phyloP scores from a whole-genome alignment of 1,140 invertebrate genomes.

The Drosophila bocki region DNA sequence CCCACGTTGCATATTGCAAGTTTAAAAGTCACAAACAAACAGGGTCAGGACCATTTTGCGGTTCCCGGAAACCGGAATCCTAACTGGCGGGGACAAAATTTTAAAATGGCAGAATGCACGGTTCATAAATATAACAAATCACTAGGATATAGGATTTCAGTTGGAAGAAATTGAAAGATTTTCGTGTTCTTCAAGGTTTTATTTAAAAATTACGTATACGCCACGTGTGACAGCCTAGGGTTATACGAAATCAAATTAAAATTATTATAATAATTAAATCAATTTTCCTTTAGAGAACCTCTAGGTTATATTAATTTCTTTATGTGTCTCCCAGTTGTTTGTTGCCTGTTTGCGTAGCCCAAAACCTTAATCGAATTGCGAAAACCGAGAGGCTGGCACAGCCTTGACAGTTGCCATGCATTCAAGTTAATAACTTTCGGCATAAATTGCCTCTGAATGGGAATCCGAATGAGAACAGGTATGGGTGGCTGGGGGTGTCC shows the following conservation, averaged over 20 bases:
- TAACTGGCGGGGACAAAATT: neutral
- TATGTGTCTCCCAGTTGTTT: neutral
- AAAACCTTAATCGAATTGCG: conserved; percentile 9
- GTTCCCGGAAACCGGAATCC: conserved; percentile 3
- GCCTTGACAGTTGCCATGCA: conserved; percentile 23
- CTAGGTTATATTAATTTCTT: neutral
- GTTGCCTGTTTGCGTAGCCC: neutral
- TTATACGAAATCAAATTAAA: neutral
- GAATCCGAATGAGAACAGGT: neutral
- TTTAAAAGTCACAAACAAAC: conserved; percentile 58
- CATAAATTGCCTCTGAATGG: conserved; percentile 62
- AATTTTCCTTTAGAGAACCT: neutral
- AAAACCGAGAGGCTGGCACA: conserved; percentile 1
- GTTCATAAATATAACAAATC: neutral
- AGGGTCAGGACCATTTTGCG: conserved; percentile 17
- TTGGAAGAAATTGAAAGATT: neutral
- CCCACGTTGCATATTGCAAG: conserved; percentile 55
- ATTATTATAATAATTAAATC: too few relatives aligned
- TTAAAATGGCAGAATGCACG: neutral
- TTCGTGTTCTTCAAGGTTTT: neutral
- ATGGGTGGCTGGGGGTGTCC: neutral
- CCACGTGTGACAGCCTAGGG: neutral
- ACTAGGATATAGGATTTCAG: neutral
- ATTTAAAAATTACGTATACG: conserved; percentile 25
- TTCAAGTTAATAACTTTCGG: conserved; percentile 70